phyloP scores from a whole-genome alignment of 1,140 invertebrate species.

The Cotesia chilonis region DNA sequence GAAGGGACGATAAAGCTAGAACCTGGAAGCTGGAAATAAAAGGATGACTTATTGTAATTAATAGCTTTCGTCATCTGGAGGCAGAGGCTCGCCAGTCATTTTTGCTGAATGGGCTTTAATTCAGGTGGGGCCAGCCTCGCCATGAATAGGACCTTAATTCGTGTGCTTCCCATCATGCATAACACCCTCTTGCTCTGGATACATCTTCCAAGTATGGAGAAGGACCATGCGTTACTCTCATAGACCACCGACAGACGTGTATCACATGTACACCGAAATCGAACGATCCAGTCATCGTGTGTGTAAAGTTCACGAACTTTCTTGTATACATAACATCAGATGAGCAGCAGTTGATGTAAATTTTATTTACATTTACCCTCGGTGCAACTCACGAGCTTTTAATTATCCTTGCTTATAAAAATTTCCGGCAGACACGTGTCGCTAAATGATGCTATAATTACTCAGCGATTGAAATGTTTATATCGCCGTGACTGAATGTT shows the following conservation, averaged over 20 bases:
- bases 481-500: neutral
- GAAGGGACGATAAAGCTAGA: slow-evolving; percentile 26
- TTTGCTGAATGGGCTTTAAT: slow-evolving; percentile 57
- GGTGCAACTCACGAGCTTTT: slow-evolving; percentile 4
- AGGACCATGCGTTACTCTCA: neutral
- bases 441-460: slow-evolving; percentile 2
- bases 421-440: slow-evolving; percentile 10
- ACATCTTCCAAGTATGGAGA: slow-evolving; percentile 25
- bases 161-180: slow-evolving; percentile 41
- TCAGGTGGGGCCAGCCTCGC: slow-evolving; percentile 50
- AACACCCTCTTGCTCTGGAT: slow-evolving; percentile 23
- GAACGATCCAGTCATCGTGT: no score
- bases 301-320: slow-evolving; percentile 1
- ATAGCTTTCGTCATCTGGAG: slow-evolving; percentile 44
- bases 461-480: neutral
- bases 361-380: no score
- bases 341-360: no score
- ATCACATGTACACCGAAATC: neutral
- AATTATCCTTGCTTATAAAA: neutral
- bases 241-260: neutral
- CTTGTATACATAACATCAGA: no score
- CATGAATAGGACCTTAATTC: slow-evolving; percentile 61
- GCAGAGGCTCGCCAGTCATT: slow-evolving; percentile 43
- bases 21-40: neutral
- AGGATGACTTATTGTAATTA: slow-evolving; percentile 55